Evolutionary conservation across 2,113 vertebrate species (phyloP), one percentile per base, ranked within the genome.

Genomic region (Hippocampus comes): DNA sequence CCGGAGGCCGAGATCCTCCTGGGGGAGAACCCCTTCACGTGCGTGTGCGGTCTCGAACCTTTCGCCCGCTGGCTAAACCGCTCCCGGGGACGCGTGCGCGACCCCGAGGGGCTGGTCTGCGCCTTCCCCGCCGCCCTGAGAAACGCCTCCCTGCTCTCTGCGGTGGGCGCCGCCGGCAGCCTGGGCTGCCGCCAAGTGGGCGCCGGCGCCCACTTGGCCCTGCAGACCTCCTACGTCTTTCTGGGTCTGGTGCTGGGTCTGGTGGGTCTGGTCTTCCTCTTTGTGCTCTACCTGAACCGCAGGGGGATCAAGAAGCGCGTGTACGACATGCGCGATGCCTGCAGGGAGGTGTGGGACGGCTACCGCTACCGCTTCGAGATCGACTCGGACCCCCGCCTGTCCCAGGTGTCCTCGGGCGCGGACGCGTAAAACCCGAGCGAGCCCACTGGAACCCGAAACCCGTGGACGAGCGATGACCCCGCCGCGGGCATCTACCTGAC

Each of bases 211-310:
- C 88, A 91, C 74, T 81, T 92, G 0, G 89, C 91, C 1, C 41
- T 94, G 81, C 93, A 94, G 80, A 94, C 92, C 2, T 94, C 94
- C 0, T 94, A 94, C 1, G 93, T 91, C 17, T 92, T 93, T 73
- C 72, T 94, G 60, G 91, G 93, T 0, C 69, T 93, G 0, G 92
- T 94, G 34, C 83, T 94, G 55, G 93, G 93, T 20, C 85, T 94
- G 41, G 82, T 94, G 0, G 92, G 93, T 4, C 82, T 94, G 25
- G 79, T 93, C 76, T 94, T 94, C 78, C 92, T 94, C 21, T 92
- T 94, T 10, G 93, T 94, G 9, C 93, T 94, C 5, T 94, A 94
- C 70, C 91, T 94, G 41, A 94, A 94, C 83, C 91, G 92, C n/a
- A 91, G 86, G 76, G 93, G 92, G 66, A 94, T 94, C 78, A 94